Evolutionary conservation across 2,113 vertebrate genomes (phyloP).

Genomic region (Zingel zingel): DNA sequence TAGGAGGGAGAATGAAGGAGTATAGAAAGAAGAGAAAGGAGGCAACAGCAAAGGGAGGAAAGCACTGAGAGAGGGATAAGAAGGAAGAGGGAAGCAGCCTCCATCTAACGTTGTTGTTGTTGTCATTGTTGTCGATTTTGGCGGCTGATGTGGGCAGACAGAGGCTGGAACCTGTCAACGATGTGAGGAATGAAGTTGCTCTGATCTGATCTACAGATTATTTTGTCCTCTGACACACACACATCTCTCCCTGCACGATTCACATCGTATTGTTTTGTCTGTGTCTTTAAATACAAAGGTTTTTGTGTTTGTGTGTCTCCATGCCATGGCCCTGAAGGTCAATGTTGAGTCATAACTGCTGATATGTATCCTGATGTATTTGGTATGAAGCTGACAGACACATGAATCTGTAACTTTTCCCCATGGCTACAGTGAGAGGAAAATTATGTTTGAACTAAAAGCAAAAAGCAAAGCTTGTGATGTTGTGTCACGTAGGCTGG

Average conservation of each 20-base stretch:
- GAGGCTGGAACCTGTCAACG: slow-evolving; percentile 48
- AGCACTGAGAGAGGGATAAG: slow-evolving; percentile 41
- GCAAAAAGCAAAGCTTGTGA: too few species aligned
- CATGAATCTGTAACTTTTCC: too few species aligned
- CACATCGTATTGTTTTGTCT: slow-evolving; percentile 71
- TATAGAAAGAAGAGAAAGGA: slow-evolving; percentile 37
- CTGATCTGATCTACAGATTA: slow-evolving; percentile 63
- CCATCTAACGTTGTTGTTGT: slow-evolving; percentile 1
- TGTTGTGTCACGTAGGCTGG: too few species aligned
- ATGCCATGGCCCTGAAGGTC: slow-evolving; percentile 19
- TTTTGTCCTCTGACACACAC: slow-evolving; percentile 31
- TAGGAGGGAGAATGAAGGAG: slow-evolving; percentile 71
- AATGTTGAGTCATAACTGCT: slow-evolving; percentile 30
- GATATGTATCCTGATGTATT: background rate
- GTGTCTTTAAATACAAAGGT: slow-evolving; percentile 33
- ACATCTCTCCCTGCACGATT: slow-evolving; percentile 43
- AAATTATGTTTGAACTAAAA: too few species aligned
- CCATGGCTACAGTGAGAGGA: too few species aligned
- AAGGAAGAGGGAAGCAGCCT: slow-evolving; percentile 30
- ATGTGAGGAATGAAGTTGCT: slow-evolving; percentile 70
- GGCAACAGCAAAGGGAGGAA: slow-evolving; percentile 37
- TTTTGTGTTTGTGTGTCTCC: slow-evolving; percentile 28
- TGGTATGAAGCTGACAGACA: slow-evolving; percentile 10
- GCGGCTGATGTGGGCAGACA: slow-evolving; percentile 47
- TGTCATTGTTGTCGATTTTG: slow-evolving; percentile 33